phyloP scores from a whole-genome alignment of 1,140 invertebrate species.

The Dendrolimus kikuchii region DNA sequence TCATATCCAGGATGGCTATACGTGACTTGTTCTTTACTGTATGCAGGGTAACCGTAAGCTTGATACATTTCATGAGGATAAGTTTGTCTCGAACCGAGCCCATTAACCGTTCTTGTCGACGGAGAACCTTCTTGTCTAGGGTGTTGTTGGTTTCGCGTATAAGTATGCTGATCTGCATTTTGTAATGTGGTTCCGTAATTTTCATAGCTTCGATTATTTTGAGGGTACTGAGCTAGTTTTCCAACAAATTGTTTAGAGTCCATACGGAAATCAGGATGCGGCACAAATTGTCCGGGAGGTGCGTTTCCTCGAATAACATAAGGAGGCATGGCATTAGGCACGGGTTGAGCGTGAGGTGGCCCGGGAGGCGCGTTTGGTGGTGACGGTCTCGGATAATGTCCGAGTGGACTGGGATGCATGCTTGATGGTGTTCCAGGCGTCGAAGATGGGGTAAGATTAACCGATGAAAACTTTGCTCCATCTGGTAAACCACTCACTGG shows the following conservation, averaged over 20 bases:
- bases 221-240: constrained; percentile 64
- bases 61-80: constrained; percentile 73
- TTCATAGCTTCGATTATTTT: constrained; percentile 53
- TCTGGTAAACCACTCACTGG: constrained; percentile 41
- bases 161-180: constrained; percentile 46
- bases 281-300: constrained; percentile 58
- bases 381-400: constrained; percentile 75
- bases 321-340: constrained; percentile 72
- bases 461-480: constrained; percentile 69
- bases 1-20: constrained; percentile 64
- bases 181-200: constrained; percentile 38
- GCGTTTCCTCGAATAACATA: constrained; percentile 71
- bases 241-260: constrained; percentile 65
- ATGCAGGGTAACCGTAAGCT: constrained; percentile 63
- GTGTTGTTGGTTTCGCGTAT: constrained; percentile 45
- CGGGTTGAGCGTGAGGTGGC: constrained; percentile 73
- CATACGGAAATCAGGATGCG: constrained; percentile 62
- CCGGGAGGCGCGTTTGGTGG: constrained; percentile 74
- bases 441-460: constrained; percentile 77
- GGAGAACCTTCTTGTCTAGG: constrained; percentile 45
- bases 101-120: constrained; percentile 40
- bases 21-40: constrained; percentile 59
- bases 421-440: constrained; percentile 76
- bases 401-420: constrained; percentile 72
- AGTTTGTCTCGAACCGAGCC: constrained; percentile 40